phyloP scores from a whole-genome alignment of 2,888 invertebrate species.

The Flexamia atlantica region DNA sequence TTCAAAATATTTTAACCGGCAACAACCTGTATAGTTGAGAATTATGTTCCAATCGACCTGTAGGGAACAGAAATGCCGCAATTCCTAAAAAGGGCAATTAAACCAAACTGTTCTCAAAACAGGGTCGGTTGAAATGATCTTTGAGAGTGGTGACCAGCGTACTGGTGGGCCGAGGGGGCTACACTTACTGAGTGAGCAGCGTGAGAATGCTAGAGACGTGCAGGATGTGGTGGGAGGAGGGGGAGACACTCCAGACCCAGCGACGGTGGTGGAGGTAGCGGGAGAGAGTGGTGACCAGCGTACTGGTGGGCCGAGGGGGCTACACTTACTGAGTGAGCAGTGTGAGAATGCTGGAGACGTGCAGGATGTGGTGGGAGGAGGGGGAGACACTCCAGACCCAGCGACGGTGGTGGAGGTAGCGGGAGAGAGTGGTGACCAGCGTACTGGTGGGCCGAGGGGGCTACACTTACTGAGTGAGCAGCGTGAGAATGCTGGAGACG shows the following conservation, averaged over 20 bases:
- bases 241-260: conserved; percentile 84
- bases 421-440: conserved; percentile 82
- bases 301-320: no score
- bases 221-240: conserved; percentile 78
- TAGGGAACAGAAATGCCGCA: no score
- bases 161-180: no score
- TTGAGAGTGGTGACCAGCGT: no score
- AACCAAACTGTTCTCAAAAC: no score
- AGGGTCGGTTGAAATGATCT: no score
- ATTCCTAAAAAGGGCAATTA: no score
- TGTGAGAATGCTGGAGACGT: conserved; percentile 82
- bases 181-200: conserved; percentile 81
- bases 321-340: conserved; percentile 81
- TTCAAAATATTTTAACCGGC: no score
- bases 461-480: conserved; percentile 81
- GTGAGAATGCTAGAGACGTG: conserved; percentile 82
- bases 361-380: conserved; percentile 78
- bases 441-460: conserved; percentile 74
- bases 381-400: conserved; percentile 85
- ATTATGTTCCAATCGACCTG: no score
- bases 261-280: conserved; percentile 84
- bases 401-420: conserved; percentile 84
- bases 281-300: no score
- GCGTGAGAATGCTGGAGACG: conserved; percentile 82
- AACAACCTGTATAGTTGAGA: no score